Base-by-base conservation (phyloP, 2,113 vertebrate genomes). In the Rhinoptilus africanus region DNA sequence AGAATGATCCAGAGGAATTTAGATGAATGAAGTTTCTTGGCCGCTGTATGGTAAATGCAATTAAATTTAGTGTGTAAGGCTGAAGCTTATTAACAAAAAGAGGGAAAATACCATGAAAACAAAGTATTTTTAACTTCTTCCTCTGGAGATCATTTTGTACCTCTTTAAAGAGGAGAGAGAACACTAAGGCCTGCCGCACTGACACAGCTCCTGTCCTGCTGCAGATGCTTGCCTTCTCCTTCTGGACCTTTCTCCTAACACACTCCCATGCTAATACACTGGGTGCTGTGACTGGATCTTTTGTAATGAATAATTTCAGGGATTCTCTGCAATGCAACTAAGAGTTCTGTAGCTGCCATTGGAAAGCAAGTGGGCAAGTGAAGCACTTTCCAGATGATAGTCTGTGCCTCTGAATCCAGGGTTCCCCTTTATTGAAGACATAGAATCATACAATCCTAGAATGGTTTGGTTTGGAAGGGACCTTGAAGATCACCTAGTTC, bases 151-250 rank as follows among this genome's bases (percentile, higher is more conserved):
- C 21, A 28, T 35, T 41, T 57, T 21, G 10, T 68, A 22, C n/a
- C 26, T 68, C 32, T 83, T 43, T 14, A 56, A 87, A 83, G 16
- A n/a, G 23, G n/a, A 77, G 14, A 45, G 28, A 50, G 56, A 53
- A 54, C 2, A 1, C 26, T 43, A 16, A 77, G n/a, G 5, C 48
- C 23, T 51, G 32, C 10, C 0, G 1, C 21, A 56, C 30, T 54
- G 54, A 39, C 12, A 23, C 35, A 56, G 17, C 35, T 84, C n/a
- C 53, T 62, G 10, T 53, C 47, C 35, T 85, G 21, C 60, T 77
- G 56, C 47, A 56, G 37, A 45, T 14, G 8, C 72, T 41, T 89
- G 14, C 14, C 11, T 10, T 72, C 20, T 53, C 24, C 54, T 86
- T 53, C 47, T 43, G 16, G n/a, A 43, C n/a, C 4, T 48, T 23